A percentile compares a stretch with the other conserved stretches of the same genome.
phyloP scores from a whole-genome alignment of 2,113 vertebrate genomes.

The Ctenomys sociabilis region DNA sequence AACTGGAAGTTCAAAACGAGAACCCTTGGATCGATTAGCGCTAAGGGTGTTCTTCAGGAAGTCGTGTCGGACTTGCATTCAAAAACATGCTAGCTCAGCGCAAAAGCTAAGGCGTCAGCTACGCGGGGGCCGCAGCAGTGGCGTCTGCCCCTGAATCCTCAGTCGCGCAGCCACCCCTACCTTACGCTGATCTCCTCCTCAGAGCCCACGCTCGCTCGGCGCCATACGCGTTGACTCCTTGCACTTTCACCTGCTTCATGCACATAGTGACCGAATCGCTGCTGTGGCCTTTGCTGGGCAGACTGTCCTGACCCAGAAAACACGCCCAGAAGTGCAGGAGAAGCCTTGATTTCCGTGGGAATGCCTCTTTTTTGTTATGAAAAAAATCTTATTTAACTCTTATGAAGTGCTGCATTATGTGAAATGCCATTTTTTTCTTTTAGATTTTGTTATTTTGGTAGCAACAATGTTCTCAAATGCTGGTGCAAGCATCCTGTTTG shows the following conservation, averaged over 20 bases:
- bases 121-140: background rate
- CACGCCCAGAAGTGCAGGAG: background rate
- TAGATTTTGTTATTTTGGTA: background rate
- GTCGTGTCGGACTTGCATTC: background rate
- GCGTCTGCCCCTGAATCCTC: background rate
- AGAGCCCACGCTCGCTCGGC: background rate
- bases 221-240: background rate
- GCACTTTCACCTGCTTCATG: background rate
- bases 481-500: background rate
- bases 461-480: background rate
- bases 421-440: background rate
- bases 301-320: slow-evolving; percentile 17
- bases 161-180: background rate
- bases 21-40: background rate
- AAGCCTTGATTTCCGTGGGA: background rate
- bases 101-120: background rate
- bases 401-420: background rate
- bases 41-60: slow-evolving; percentile 10
- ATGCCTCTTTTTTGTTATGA: background rate
- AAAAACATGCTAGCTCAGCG: background rate
- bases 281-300: background rate
- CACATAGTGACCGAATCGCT: background rate
- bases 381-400: background rate
- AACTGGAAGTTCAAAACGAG: slow-evolving; percentile 4
- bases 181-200: background rate